Evolutionary conservation across 2,797 vertebrate genomes (phyloP), one percentile per base, ranked within the genome.

Genomic region (Rhodeus uyekii): DNA sequence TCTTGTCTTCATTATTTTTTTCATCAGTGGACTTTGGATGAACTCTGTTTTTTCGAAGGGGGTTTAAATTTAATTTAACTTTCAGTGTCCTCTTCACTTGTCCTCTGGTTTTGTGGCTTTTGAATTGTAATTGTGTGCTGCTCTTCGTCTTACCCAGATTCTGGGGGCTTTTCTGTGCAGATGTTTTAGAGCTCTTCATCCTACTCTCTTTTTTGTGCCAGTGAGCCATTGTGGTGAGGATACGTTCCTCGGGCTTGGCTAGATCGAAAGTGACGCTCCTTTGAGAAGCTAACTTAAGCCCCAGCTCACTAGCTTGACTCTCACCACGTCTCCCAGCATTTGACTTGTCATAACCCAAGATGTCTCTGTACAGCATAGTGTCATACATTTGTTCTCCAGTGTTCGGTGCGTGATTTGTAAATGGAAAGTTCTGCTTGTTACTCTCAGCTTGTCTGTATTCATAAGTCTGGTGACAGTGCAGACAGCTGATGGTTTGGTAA

Each of bases 41-140:
- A 79, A 97, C 87, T 91, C 90, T 95, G 68, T 85, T 89, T 92
- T 93, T 95, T 76, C 86, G 88, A 14, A 96, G 89, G 1, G 94
- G 95, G 65, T 94, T 92, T 75, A 95, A 85, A 91, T 95, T 96
- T 29, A 96, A 89, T 86, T 97, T 97, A 9, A 95, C 93, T 85
- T 89, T 95, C 81, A 95, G 81, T 13, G 63, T 67, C 12, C 90
- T 89, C 13, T 83, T 85, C 46, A 89, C 87, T 80, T 92, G 90
- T 48, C 67, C 85, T 83, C 89, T 91, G 19, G 48, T 79, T 91
- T 91, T 93, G 44, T 86, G 84, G 60, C 29, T 84, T 61, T 81
- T 87, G 6, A 68, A 78, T 13, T 22, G 27, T 65, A 36, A 69
- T 27, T n/a, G 46, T 77, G 78, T 39, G 38, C 78, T 60, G 16